Base-by-base conservation (phyloP, 2,797 vertebrate genomes). In the Crocodylus rhombifer region DNA sequence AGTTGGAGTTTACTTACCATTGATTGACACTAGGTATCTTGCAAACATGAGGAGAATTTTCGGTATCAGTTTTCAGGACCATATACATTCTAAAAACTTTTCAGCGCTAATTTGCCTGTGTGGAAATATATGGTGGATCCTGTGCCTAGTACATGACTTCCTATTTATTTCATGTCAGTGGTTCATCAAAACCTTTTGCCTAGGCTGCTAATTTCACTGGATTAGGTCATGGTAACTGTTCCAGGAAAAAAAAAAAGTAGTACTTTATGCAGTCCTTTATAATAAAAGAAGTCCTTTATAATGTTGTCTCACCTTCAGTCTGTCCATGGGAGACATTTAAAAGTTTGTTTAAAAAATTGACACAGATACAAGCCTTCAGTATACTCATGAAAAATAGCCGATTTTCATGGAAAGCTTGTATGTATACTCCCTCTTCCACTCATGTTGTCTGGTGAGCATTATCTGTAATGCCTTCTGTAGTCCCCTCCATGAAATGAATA, bases 101-200 rank as follows among this genome's bases (percentile, higher is more conserved):
- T 83, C 76, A 60, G 58, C 74, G 1, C 57, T 87, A 77, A 63
- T 71, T 75, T 4, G 81, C 12, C 92, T 84, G 42, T 71, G 12
- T 83, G 57, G 28, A 65, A 92, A 36, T 86, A 18, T 82, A 86
- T 30, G 69, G 65, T 86, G 57, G 87, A 56, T 58, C 80, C 42
- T 10, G 42, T 51, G 42, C 42, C 36, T 82, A 18, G 17, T 86
- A 73, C 26, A 42, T 73, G 36, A 9, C 36, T 25, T 21, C 12
- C 36, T 73, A 21, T 80, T 86, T 55, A 60, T 93, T 87, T 83
- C 86, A 1, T 86, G 67, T 63, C 60, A 55, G 42, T 69, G 55
- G 42, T 88, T 86, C 83, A 57, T 87, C 30, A 76, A 69, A 79
- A 73, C 71, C 83, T 84, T 84, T 92, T 92, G 62, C 55, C 60